Evolutionary conservation across 2,888 invertebrate genomes (phyloP).

Genomic region (Criorhina ranunculi): DNA sequence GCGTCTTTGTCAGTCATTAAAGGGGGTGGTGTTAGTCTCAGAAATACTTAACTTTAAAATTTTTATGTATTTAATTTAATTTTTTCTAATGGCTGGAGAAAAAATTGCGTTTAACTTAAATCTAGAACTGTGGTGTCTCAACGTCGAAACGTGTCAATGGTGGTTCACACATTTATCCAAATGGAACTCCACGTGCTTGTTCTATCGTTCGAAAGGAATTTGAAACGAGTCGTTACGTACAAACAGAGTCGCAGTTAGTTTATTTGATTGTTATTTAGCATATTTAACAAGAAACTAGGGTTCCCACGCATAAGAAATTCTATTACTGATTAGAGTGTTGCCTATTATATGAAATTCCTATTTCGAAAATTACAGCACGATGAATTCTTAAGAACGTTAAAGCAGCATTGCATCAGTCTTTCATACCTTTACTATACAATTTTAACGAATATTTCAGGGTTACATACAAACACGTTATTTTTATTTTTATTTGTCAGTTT

Average conservation of each 20-base stretch:
- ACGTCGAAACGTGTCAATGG: not conserved
- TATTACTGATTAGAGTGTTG: not conserved
- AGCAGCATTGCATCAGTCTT: too few relatives aligned
- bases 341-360: too few relatives aligned
- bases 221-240: not conserved
- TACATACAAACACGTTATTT: too few relatives aligned
- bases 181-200: slow-evolving; percentile 4
- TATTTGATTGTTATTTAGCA: slow-evolving; percentile 4
- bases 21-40: not conserved
- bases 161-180: slow-evolving; percentile 3
- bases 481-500: too few relatives aligned
- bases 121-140: not conserved
- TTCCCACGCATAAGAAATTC: not conserved
- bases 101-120: not conserved
- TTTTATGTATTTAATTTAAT: not conserved
- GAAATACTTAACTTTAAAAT: not conserved
- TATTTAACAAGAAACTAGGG: not conserved
- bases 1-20: not conserved
- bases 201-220: not conserved
- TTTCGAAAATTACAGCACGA: too few relatives aligned
- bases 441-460: too few relatives aligned
- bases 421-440: too few relatives aligned
- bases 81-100: not conserved
- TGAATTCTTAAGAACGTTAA: too few relatives aligned
- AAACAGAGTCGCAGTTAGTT: slow-evolving; percentile 1